Conservation (phyloP, 2,888 invertebrate genomes). For the Melinaea marsaeus region DNA sequence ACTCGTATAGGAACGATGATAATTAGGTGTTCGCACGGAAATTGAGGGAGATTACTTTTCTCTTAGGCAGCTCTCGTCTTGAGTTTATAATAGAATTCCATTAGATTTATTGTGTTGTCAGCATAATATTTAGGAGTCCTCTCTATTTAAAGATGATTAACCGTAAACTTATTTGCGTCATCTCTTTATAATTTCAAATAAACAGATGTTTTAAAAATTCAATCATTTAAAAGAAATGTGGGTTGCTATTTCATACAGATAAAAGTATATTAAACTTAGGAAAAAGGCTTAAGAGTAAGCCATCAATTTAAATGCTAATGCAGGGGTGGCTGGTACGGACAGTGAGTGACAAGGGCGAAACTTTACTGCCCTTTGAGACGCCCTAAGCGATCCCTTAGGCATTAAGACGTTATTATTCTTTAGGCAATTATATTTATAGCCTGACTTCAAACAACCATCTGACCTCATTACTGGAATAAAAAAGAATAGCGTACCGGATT, state of each 20-base stretch:
- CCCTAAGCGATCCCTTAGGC: conserved; percentile 55
- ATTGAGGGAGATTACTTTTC: conserved; percentile 19
- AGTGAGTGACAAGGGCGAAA: conserved; percentile 65
- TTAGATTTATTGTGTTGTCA: conserved; percentile 8
- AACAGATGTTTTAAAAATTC: no score
- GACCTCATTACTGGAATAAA: conserved; percentile 44
- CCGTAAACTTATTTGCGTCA: no score
- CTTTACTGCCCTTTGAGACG: conserved; percentile 44
- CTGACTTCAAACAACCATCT: conserved; percentile 46
- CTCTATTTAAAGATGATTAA: background rate
- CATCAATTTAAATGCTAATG: conserved; percentile 72
- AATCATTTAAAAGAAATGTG: no score
- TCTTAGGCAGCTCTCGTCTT: conserved; percentile 8
- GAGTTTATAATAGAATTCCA: conserved; percentile 8
- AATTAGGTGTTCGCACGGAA: conserved; percentile 25
- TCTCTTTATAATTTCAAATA: no score
- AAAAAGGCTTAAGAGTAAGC: conserved; percentile 36
- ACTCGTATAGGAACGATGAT: conserved; percentile 19
- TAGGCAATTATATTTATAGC: conserved; percentile 56
- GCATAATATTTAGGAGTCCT: background rate
- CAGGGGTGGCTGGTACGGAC: conserved; percentile 48
- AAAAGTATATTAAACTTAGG: conserved; percentile 23
- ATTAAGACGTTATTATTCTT: conserved; percentile 63
- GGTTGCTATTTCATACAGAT: background rate
- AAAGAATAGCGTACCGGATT: conserved; percentile 41